phyloP scores from a whole-genome alignment of 2,888 invertebrate genomes.

The Mesopsocus fuscifrons region DNA sequence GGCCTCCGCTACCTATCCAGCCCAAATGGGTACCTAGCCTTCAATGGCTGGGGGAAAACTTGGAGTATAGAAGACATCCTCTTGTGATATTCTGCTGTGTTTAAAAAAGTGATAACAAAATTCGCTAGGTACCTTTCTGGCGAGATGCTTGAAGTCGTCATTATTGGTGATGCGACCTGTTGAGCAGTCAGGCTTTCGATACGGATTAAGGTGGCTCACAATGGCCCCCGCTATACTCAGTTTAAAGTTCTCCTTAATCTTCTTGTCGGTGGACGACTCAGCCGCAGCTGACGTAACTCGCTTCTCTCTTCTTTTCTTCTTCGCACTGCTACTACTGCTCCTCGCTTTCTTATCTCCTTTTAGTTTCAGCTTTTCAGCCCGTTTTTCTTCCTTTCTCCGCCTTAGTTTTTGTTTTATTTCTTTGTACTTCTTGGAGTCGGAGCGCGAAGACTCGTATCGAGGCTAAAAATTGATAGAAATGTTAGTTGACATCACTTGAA shows the following conservation, averaged over 20 bases:
- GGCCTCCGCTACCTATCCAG: too few relatives aligned
- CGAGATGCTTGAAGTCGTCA: conserved; percentile 86
- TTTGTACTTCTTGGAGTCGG: conserved; percentile 17
- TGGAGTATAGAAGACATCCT: too few relatives aligned
- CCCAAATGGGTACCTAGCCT: too few relatives aligned
- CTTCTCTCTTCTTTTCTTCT: conserved; percentile 18
- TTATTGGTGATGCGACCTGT: conserved; percentile 70
- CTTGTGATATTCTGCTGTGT: too few relatives aligned
- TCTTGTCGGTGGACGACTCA: conserved; percentile 35
- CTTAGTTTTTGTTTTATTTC: conserved; percentile 18
- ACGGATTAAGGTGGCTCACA: conserved; percentile 74
- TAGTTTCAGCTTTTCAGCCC: conserved; percentile 13
- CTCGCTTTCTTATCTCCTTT: conserved; percentile 12
- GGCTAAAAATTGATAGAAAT: conserved; percentile 17
- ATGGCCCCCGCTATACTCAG: conserved; percentile 47
- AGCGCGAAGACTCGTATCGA: conserved; percentile 19
- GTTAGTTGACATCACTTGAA: conserved; percentile 10
- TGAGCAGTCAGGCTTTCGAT: conserved; percentile 65
- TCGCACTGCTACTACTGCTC: conserved; percentile 10
- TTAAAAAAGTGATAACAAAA: too few relatives aligned
- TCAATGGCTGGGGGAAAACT: too few relatives aligned
- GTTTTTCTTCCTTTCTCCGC: conserved; percentile 16
- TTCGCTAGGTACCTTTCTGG: conserved; percentile 90
- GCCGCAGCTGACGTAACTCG: conserved; percentile 27
- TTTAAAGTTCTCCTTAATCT: conserved; percentile 73